phyloP scores from a whole-genome alignment of 2,113 vertebrate species.

The Mormyrus iriodes region DNA sequence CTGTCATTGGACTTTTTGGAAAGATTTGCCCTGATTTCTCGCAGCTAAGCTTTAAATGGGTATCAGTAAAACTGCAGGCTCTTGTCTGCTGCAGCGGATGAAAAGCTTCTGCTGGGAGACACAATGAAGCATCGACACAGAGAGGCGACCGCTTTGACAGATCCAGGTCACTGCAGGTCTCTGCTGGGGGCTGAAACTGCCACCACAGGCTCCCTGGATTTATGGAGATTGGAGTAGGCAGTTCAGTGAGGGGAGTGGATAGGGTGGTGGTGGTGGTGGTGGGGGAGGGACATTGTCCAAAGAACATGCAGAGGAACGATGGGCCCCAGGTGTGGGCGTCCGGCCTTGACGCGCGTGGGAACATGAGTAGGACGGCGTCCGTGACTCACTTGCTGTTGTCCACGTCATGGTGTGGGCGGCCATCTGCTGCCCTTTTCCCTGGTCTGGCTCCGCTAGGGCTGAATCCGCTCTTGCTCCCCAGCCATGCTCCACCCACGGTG shows the following conservation, averaged over 20 bases:
- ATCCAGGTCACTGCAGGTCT: slow-evolving; percentile 3
- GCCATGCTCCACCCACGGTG: not conserved
- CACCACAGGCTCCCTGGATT: not conserved
- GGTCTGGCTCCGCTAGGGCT: not conserved
- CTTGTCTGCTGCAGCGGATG: not conserved
- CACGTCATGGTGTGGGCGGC: not conserved
- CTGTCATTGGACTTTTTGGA: not conserved
- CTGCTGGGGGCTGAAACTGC: not conserved
- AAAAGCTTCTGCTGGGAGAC: not conserved
- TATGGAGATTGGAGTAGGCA: not conserved
- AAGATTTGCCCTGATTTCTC: not conserved
- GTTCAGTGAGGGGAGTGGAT: not conserved
- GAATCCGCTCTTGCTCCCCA: not conserved
- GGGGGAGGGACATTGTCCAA: not conserved
- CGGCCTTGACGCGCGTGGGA: not conserved
- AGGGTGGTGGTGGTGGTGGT: not conserved
- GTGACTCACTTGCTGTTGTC: slow-evolving; percentile 4
- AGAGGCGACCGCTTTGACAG: not conserved
- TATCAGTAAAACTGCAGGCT: not conserved
- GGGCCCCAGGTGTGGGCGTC: not conserved
- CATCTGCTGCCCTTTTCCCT: slow-evolving; percentile 6
- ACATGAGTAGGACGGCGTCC: not conserved
- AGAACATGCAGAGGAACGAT: not conserved
- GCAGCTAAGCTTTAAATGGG: not conserved
- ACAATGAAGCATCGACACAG: not conserved